phyloP scores from a whole-genome alignment of 2,113 vertebrate species.

The Vicugna pacos region DNA sequence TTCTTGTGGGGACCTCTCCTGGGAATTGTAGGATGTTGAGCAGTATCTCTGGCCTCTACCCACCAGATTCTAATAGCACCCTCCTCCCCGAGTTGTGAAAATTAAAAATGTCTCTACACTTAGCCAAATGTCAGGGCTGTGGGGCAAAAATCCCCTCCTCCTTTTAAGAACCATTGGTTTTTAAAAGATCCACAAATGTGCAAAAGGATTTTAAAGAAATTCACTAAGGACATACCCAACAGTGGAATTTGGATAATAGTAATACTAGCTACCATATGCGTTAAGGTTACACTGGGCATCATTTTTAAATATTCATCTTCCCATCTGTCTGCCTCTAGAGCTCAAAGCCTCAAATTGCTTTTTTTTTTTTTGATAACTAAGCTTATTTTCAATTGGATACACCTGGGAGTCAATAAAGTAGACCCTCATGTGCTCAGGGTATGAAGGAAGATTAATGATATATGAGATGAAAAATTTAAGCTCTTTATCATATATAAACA shows the following conservation, averaged over 20 bases:
- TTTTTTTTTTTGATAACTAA: slow-evolving; percentile 67
- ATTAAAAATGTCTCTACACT: not conserved
- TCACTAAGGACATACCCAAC: slow-evolving; percentile 29
- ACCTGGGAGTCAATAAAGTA: not conserved
- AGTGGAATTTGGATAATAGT: slow-evolving; percentile 28
- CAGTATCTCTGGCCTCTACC: not conserved
- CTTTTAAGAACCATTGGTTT: not conserved
- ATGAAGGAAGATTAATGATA: not conserved
- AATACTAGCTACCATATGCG: not conserved
- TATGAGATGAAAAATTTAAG: not conserved
- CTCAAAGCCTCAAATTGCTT: slow-evolving; percentile 29
- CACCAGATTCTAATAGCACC: not conserved
- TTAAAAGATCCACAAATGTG: not conserved
- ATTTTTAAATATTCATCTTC: not conserved
- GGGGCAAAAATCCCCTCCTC: not conserved
- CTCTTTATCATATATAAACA: not conserved
- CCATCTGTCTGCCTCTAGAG: slow-evolving; percentile 18
- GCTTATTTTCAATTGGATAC: not conserved
- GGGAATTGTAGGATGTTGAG: not conserved
- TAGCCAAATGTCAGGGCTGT: not conserved
- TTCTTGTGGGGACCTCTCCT: not conserved
- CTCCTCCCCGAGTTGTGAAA: not conserved
- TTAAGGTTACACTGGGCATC: slow-evolving; percentile 19
- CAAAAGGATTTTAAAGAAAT: slow-evolving; percentile 49
- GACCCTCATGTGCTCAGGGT: not conserved